Evolutionary conservation across 2,797 vertebrate genomes (phyloP).

Genomic region (Acomys russatus): DNA sequence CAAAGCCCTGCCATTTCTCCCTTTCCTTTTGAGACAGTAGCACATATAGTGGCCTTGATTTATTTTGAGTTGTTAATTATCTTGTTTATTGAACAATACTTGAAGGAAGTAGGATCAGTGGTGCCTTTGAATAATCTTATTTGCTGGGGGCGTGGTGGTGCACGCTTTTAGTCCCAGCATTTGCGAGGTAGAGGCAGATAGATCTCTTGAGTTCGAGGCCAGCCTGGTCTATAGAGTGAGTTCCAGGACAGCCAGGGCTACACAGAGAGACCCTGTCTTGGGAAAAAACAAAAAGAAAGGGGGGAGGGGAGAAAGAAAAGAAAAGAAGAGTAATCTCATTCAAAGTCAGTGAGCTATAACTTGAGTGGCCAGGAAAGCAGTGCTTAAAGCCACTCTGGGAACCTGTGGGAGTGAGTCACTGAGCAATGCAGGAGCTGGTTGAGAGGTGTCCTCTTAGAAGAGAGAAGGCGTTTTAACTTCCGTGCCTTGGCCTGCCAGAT

Average conservation of each 20-base stretch:
- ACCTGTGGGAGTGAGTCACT: neutral
- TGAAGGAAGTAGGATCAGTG: neutral
- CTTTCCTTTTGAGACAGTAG: neutral
- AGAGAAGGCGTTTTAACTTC: slow-evolving; percentile 53
- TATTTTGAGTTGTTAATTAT: slow-evolving; percentile 46
- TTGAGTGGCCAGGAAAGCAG: neutral
- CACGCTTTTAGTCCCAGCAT: neutral
- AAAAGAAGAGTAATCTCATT: neutral
- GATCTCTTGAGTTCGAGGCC: neutral
- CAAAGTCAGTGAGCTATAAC: neutral
- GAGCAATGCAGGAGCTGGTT: neutral
- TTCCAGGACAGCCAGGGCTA: neutral
- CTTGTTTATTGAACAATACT: slow-evolving; percentile 46
- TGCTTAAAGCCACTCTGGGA: neutral
- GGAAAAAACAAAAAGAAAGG: too few species aligned
- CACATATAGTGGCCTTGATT: neutral
- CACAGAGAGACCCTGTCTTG: neutral
- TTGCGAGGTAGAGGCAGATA: neutral
- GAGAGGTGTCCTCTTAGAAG: neutral
- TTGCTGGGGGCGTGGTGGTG: neutral
- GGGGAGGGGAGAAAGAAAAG: neutral
- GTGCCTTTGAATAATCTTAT: neutral
- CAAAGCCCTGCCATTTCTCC: neutral
- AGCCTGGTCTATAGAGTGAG: neutral
- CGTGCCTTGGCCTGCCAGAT: neutral